Conservation (phyloP, 2,797 vertebrate species). For the Allobates femoralis region DNA sequence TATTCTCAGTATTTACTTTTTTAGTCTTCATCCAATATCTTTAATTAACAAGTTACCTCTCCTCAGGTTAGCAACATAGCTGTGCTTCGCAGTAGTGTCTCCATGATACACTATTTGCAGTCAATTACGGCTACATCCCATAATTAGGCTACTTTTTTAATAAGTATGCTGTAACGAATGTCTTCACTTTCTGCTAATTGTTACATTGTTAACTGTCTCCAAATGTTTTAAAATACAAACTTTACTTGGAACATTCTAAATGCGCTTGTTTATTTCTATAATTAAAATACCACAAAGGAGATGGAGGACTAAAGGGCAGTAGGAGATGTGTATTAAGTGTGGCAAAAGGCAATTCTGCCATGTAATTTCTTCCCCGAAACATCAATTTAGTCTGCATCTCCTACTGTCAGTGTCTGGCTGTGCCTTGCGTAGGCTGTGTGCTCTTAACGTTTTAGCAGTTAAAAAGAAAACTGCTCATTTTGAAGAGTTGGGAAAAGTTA, state of each 20-base stretch:
- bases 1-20: not conserved
- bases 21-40: not conserved
- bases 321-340: slow-evolving; percentile 22
- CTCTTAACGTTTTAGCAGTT: slow-evolving; percentile 37
- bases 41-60: not conserved
- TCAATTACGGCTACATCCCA: slow-evolving; percentile 11
- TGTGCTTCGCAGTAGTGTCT: not conserved
- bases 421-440: slow-evolving; percentile 24
- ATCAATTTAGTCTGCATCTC: slow-evolving; percentile 52
- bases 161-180: slow-evolving; percentile 3
- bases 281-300: slow-evolving; percentile 18
- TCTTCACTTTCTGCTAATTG: not conserved
- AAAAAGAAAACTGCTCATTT: slow-evolving; percentile 44
- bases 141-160: slow-evolving; percentile 4
- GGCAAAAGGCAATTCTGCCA: slow-evolving; percentile 31
- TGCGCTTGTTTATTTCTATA: slow-evolving; percentile 37
- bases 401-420: slow-evolving; percentile 52
- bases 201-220: not conserved
- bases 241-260: slow-evolving; percentile 10
- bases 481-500: slow-evolving; percentile 26
- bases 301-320: not conserved
- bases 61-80: not conserved
- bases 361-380: slow-evolving; percentile 38
- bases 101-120: not conserved
- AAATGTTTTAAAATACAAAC: not conserved